These are phyloP conservation scores for Steinernema khuongi DNA, from an alignment of 1,140 invertebrate genomes.

Conservation along the genomic window DNA sequence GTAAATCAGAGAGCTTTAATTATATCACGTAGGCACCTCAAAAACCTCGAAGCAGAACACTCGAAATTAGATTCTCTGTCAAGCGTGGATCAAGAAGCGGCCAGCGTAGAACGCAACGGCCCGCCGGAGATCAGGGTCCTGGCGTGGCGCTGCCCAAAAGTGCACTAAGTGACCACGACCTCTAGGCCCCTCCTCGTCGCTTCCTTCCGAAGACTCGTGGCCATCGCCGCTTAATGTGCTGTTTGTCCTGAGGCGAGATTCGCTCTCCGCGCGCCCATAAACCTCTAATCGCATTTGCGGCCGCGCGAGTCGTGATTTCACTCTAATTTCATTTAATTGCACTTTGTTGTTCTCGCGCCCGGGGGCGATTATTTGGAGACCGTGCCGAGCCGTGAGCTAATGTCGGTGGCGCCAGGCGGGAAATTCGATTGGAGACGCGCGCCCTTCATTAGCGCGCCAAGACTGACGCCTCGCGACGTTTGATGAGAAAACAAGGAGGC, in stretches of 20 bases:
- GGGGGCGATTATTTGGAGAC: conserved; percentile 11
- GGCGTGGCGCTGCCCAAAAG: neutral
- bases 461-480: conserved; percentile 16
- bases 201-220: neutral
- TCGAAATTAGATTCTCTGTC: no score
- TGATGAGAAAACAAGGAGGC: neutral
- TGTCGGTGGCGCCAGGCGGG: neutral
- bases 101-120: no score
- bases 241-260: conserved; percentile 15
- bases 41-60: no score
- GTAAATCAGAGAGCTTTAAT: no score
- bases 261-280: neutral
- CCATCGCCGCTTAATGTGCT: conserved; percentile 5
- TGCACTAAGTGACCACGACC: conserved; percentile 1
- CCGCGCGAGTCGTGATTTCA: conserved; percentile 14
- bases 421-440: conserved; percentile 6
- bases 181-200: neutral
- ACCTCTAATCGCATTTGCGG: conserved; percentile 9
- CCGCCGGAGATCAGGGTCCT: neutral
- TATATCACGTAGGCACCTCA: no score
- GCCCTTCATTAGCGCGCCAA: conserved; percentile 2
- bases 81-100: no score
- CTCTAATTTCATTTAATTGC: conserved; percentile 13
- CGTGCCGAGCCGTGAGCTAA: neutral
- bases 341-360: conserved; percentile 8